A percentile compares a stretch with the other conserved stretches of the same genome.
phyloP scores from a whole-genome alignment of 2,797 vertebrate genomes.

The Peromyscus attwateri region DNA sequence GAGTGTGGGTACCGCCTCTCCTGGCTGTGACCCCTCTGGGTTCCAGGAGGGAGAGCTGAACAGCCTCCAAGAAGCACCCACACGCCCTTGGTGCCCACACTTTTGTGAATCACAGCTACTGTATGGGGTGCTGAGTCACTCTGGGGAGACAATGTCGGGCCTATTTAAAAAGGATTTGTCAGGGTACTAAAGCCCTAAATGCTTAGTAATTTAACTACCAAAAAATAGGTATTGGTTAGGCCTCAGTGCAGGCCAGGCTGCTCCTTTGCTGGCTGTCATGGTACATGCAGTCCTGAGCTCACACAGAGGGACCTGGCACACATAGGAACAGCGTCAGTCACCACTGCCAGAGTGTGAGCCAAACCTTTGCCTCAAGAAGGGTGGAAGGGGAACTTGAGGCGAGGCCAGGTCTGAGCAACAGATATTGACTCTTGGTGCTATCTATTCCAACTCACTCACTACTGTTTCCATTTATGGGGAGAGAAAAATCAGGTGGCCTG shows the following conservation, averaged over 20 bases:
- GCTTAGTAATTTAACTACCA: slow-evolving; percentile 71
- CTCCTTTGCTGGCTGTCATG: background rate
- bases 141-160: slow-evolving; percentile 73
- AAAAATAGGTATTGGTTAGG: slow-evolving; percentile 67
- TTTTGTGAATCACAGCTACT: slow-evolving; percentile 84
- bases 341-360: no score
- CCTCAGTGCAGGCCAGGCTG: background rate
- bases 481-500: slow-evolving; percentile 25
- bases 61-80: slow-evolving; percentile 79
- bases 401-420: slow-evolving; percentile 42
- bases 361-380: background rate
- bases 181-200: slow-evolving; percentile 41
- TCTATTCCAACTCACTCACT: slow-evolving; percentile 63
- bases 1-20: background rate
- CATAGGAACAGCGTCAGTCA: no score
- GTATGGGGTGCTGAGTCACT: slow-evolving; percentile 85
- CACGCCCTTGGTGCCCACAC: slow-evolving; percentile 76
- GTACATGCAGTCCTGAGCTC: background rate
- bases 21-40: slow-evolving; percentile 59
- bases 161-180: slow-evolving; percentile 78
- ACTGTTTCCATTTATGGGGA: slow-evolving; percentile 56
- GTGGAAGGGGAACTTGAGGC: background rate
- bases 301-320: background rate
- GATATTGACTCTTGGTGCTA: slow-evolving; percentile 47
- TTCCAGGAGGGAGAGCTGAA: slow-evolving; percentile 46